A percentile compares a stretch with the other conserved stretches of the same genome.
These are phyloP conservation scores for Leistus spinibarbis DNA, from an alignment of 2,888 invertebrate species.

Conservation along the genomic window DNA sequence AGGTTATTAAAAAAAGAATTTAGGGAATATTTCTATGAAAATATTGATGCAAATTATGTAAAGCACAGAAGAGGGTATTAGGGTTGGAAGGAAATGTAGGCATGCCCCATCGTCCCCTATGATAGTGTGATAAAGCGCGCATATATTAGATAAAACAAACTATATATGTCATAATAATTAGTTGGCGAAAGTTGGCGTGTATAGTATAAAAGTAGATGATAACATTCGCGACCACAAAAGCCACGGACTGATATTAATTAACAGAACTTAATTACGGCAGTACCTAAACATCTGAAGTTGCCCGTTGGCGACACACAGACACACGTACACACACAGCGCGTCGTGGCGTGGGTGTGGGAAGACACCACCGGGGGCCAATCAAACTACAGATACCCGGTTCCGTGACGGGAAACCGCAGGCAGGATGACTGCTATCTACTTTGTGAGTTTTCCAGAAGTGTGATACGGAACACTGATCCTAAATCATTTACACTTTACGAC, in stretches of 20 bases:
- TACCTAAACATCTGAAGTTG: constrained; percentile 9
- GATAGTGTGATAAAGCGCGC: too few relatives aligned
- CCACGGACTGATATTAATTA: constrained; percentile 36
- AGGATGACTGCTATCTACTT: not conserved
- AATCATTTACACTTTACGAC: not conserved
- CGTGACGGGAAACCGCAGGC: not conserved
- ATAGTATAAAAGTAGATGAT: constrained; percentile 17
- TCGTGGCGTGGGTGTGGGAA: not conserved
- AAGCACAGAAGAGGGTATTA: too few relatives aligned
- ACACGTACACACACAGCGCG: not conserved
- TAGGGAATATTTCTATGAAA: too few relatives aligned
- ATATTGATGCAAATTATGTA: too few relatives aligned
- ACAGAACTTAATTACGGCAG: constrained; percentile 32
- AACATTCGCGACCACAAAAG: constrained; percentile 20
- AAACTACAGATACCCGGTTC: not conserved
- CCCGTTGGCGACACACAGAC: not conserved
- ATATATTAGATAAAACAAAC: too few relatives aligned
- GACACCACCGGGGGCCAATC: not conserved
- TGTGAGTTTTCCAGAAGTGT: too few relatives aligned
- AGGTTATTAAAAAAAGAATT: not conserved
- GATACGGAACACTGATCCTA: not conserved
- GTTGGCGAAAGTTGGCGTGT: constrained; percentile 11
- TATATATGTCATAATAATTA: too few relatives aligned
- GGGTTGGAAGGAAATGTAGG: too few relatives aligned
- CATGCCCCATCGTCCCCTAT: too few relatives aligned